These are phyloP conservation scores for Erannis defoliaria DNA, from an alignment of 2,888 invertebrate genomes.

Conservation along the genomic window DNA sequence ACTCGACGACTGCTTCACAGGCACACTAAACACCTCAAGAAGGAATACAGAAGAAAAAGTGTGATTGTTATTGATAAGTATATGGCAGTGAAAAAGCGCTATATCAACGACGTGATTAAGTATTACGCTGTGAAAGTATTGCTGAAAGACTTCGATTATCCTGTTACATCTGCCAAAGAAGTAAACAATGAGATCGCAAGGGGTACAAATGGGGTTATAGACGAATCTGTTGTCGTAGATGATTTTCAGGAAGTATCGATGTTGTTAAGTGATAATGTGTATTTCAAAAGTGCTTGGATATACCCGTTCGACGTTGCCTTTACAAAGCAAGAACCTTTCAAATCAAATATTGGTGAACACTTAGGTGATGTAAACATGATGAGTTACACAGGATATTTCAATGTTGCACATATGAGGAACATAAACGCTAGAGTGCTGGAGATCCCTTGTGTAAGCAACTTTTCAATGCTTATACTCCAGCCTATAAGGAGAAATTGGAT, in stretches of 20 bases:
- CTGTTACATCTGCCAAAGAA: constrained; percentile 49
- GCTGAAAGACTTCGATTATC: constrained; percentile 58
- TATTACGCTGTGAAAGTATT: constrained; percentile 58
- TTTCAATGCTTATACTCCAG: constrained; percentile 67
- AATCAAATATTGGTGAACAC: background rate
- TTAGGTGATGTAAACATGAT: constrained; percentile 68
- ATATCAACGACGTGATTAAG: constrained; percentile 53
- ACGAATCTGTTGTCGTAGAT: constrained; percentile 53
- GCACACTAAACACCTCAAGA: constrained; percentile 53
- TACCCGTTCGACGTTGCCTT: constrained; percentile 60
- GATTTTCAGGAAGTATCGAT: constrained; percentile 64
- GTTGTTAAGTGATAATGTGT: constrained; percentile 63
- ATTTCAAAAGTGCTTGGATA: constrained; percentile 65
- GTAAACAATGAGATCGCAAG: constrained; percentile 56
- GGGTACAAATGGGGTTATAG: constrained; percentile 54
- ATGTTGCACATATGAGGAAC: constrained; percentile 54
- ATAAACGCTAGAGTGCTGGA: constrained; percentile 65
- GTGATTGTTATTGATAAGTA: constrained; percentile 62
- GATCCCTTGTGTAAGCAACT: constrained; percentile 55
- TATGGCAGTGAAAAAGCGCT: constrained; percentile 58
- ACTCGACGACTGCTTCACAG: constrained; percentile 55
- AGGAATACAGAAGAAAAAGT: constrained; percentile 55
- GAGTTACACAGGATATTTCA: constrained; percentile 63
- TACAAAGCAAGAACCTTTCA: constrained; percentile 55
- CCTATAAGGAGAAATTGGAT: constrained; percentile 53